Conservation (phyloP, 1,140 invertebrate species). For the Halesus radiatus region DNA sequence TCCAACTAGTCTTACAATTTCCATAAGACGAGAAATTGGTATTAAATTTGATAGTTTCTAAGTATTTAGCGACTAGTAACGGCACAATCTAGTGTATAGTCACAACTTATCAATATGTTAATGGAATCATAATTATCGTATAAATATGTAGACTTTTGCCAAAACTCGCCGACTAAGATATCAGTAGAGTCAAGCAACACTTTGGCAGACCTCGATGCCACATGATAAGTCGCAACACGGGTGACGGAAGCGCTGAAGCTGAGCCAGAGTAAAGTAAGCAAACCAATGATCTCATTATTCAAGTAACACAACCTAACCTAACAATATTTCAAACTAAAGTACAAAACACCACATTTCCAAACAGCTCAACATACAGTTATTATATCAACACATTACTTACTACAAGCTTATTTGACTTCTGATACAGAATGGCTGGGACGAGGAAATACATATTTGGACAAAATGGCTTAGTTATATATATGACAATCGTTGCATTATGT, state of each 20-base stretch:
- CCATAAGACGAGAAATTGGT: constrained; percentile 51
- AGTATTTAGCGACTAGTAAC: constrained; percentile 47
- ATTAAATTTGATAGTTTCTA: constrained; percentile 51
- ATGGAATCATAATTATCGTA: constrained; percentile 48
- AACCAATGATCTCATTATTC: constrained; percentile 58
- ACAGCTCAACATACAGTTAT: too few relatives aligned
- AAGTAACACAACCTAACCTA: constrained; percentile 53
- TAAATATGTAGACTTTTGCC: constrained; percentile 55
- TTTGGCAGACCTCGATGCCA: constrained; percentile 30
- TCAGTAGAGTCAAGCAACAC: constrained; percentile 48
- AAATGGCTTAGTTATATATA: constrained; percentile 36
- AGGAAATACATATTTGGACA: constrained; percentile 23
- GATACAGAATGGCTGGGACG: background rate
- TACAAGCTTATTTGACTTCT: background rate
- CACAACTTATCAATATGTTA: constrained; percentile 52
- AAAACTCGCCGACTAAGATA: constrained; percentile 57
- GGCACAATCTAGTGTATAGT: constrained; percentile 56
- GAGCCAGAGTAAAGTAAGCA: constrained; percentile 32
- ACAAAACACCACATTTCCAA: constrained; percentile 57
- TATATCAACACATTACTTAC: background rate
- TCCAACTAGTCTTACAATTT: constrained; percentile 49
- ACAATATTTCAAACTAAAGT: constrained; percentile 49
- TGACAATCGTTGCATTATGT: constrained; percentile 51
- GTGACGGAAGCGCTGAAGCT: constrained; percentile 13
- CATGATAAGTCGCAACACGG: constrained; percentile 38